Conservation (phyloP, 2,113 vertebrate species). For the Phaethornis superciliosus region DNA sequence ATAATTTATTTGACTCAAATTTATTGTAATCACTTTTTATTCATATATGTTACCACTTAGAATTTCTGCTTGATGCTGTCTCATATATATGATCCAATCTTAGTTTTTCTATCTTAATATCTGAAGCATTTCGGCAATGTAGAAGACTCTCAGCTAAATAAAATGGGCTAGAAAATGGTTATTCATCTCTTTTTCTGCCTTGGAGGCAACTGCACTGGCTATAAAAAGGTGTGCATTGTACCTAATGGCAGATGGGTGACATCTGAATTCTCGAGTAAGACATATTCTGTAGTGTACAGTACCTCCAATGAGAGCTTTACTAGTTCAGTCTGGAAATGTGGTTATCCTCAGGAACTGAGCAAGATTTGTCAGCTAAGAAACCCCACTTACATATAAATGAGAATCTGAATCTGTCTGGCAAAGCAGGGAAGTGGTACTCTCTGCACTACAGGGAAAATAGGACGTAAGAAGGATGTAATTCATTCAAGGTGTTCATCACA, state of each 20-base stretch:
- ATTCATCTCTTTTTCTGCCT: constrained; percentile 44
- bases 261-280: constrained; percentile 4
- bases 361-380: not conserved
- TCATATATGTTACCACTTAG: constrained; percentile 9
- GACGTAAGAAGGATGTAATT: not conserved
- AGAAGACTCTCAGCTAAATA: not conserved
- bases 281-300: not conserved
- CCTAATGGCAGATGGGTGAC: not conserved
- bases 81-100: not conserved
- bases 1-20: constrained; percentile 44
- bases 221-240: constrained; percentile 23
- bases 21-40: constrained; percentile 61
- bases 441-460: not conserved
- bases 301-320: not conserved
- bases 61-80: not conserved
- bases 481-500: not conserved
- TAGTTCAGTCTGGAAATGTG: not conserved
- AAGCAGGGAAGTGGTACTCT: not conserved
- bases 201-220: not conserved
- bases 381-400: not conserved
- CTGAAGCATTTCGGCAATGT: not conserved
- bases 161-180: constrained; percentile 33
- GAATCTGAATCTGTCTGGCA: not conserved
- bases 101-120: constrained; percentile 13
- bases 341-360: not conserved